phyloP scores from a whole-genome alignment of 2,113 vertebrate species.

The Coracopsis vasa region DNA sequence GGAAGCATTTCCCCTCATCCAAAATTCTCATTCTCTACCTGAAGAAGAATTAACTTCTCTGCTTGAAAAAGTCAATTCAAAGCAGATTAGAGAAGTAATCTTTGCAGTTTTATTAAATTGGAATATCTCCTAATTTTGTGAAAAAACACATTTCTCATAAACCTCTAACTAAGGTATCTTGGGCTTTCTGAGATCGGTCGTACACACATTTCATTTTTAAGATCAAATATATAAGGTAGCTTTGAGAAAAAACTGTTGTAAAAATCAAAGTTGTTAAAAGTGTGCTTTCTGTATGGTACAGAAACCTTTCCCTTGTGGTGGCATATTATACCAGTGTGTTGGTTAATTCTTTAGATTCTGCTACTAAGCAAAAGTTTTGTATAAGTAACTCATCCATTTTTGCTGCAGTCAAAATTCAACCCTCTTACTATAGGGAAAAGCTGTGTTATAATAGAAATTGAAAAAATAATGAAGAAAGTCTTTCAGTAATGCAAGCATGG shows the following conservation, averaged over 20 bases:
- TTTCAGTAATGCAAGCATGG: neutral
- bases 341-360: neutral
- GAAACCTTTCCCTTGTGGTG: fast-evolving
- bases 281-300: neutral
- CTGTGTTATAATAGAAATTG: neutral
- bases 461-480: neutral
- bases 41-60: neutral
- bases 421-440: neutral
- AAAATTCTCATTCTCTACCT: neutral
- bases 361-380: neutral
- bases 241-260: neutral
- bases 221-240: neutral
- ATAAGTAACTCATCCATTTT: neutral
- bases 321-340: neutral
- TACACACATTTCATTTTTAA: neutral
- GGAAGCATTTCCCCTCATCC: neutral
- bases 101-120: neutral
- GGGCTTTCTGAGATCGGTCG: neutral
- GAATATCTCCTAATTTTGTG: neutral
- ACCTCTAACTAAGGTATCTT: neutral
- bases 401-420: neutral
- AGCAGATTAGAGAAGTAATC: neutral
- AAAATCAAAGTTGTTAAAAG: neutral
- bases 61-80: neutral
- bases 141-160: neutral